phyloP scores from a whole-genome alignment of 92 coral and sea anemone genomes.

The Virgularia gustaviana region DNA sequence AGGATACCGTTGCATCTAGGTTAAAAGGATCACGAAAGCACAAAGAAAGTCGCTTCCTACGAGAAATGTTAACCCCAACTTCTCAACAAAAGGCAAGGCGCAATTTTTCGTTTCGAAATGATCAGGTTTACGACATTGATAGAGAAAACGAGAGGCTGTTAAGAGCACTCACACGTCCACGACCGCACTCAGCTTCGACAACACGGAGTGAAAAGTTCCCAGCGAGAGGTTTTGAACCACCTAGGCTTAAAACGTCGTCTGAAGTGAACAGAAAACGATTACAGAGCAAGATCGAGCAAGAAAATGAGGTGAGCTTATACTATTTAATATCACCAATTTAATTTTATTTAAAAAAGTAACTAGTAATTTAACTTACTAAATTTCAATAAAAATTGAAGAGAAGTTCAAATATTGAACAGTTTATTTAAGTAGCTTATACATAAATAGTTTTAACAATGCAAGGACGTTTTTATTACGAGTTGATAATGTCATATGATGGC shows the following conservation, averaged over 20 bases:
- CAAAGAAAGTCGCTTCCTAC: slow-evolving; percentile 23
- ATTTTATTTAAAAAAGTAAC: too few species aligned
- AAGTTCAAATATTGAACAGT: too few species aligned
- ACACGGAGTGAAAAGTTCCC: slow-evolving; percentile 38
- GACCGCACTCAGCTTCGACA: slow-evolving; percentile 66
- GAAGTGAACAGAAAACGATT: slow-evolving; percentile 87
- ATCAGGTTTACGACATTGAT: slow-evolving; percentile 76
- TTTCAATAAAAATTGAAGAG: too few species aligned
- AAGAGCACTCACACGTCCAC: slow-evolving; percentile 59
- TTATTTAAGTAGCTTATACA: too few species aligned
- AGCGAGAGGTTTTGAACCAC: slow-evolving; percentile 49
- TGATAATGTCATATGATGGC: too few species aligned
- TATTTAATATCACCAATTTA: too few species aligned
- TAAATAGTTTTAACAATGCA: too few species aligned
- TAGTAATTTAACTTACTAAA: too few species aligned
- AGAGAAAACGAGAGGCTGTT: slow-evolving; percentile 90
- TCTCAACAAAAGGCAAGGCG: slow-evolving; percentile 59
- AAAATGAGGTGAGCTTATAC: slow-evolving; percentile 72
- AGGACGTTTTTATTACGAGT: too few species aligned
- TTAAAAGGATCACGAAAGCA: slow-evolving; percentile 36
- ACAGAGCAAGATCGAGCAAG: slow-evolving; percentile 80
- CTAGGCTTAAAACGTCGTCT: slow-evolving; percentile 79
- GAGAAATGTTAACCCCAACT: slow-evolving; percentile 45
- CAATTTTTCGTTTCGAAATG: slow-evolving; percentile 86
- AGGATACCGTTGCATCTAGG: slow-evolving; percentile 16